Evolutionary conservation across 2,888 invertebrate species (phyloP).

Genomic region (Leptura quadrifasciata): DNA sequence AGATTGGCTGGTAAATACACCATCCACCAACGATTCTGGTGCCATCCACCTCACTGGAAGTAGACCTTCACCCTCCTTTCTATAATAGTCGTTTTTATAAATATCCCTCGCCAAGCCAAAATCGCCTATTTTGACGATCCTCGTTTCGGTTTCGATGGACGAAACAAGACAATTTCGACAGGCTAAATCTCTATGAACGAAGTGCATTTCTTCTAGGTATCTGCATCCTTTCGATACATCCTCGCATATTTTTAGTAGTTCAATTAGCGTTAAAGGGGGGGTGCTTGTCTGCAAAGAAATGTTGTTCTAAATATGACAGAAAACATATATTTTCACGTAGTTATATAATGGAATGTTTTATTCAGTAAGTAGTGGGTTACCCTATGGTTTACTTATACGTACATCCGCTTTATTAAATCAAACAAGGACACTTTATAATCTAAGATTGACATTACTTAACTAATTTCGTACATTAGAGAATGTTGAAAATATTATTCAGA

Average conservation of each 20-base stretch:
- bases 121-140: slow-evolving; percentile 97
- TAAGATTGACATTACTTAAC: too few relatives aligned
- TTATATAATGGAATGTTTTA: background rate
- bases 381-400: too few relatives aligned
- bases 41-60: slow-evolving; percentile 98
- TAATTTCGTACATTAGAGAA: too few relatives aligned
- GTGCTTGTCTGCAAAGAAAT: slow-evolving; percentile 75
- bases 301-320: slow-evolving; percentile 44
- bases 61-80: slow-evolving; percentile 93
- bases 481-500: too few relatives aligned
- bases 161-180: slow-evolving; percentile 97
- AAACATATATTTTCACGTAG: slow-evolving; percentile 39
- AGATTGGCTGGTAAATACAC: slow-evolving; percentile 96
- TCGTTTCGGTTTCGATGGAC: slow-evolving; percentile 78
- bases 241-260: slow-evolving; percentile 93
- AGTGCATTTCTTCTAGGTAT: slow-evolving; percentile 97
- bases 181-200: slow-evolving; percentile 97
- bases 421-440: too few relatives aligned
- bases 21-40: slow-evolving; percentile 96
- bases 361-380: too few relatives aligned
- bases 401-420: too few relatives aligned
- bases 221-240: slow-evolving; percentile 97
- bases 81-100: slow-evolving; percentile 97
- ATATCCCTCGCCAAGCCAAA: slow-evolving; percentile 98
- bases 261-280: slow-evolving; percentile 84